Base-by-base conservation (phyloP, 2,888 invertebrate species). In the Merodon equestris region DNA sequence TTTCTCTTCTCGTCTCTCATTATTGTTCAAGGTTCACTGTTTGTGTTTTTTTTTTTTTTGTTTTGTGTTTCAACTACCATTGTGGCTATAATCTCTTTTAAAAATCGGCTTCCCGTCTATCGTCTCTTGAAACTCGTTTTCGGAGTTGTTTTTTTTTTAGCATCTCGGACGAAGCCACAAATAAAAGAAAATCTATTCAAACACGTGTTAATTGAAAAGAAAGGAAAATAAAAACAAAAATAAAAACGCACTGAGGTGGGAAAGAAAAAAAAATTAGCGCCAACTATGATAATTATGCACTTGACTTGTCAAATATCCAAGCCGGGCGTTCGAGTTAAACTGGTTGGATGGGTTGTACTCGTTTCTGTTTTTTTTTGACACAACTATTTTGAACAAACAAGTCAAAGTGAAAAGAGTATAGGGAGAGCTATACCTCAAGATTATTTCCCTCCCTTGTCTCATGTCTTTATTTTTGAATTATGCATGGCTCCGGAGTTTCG, bases 211-310 rank as follows among this genome's bases (percentile, higher is more conserved):
- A 42, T 15, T 58, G 19, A 36, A 45, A 27, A 27, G 27, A 27
- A 27, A n/a, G n/a, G n/a, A n/a, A n/a, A n/a, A n/a, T n/a, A n/a
- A n/a, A n/a, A 27, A 27, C 7, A 27, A 2, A 27, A 27, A 27
- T 27, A 7, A 27, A 4, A 27, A 27, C 27, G 27, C 27, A 7
- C 27, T 7, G 7, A 27, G 27, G 2, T 27, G 7, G 27, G 7
- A 27, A 27, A 27, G 7, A 17, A 17, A 56, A 45, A n/a, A 38
- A 57, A 13, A 12, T 45, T 40, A 45, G 64, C 72, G 72, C 64
- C 64, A 63, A 51, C 56, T 45, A n/a, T n/a, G n/a, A n/a, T n/a
- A 72, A 45, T 57, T 56, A 44, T 71, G 44, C 71, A 64, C 71
- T 63, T 50, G 38, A 64, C 63, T 63, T 50, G 38, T 51, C 27